phyloP scores from a whole-genome alignment of 2,797 vertebrate species.

The Meriones psammophilus region DNA sequence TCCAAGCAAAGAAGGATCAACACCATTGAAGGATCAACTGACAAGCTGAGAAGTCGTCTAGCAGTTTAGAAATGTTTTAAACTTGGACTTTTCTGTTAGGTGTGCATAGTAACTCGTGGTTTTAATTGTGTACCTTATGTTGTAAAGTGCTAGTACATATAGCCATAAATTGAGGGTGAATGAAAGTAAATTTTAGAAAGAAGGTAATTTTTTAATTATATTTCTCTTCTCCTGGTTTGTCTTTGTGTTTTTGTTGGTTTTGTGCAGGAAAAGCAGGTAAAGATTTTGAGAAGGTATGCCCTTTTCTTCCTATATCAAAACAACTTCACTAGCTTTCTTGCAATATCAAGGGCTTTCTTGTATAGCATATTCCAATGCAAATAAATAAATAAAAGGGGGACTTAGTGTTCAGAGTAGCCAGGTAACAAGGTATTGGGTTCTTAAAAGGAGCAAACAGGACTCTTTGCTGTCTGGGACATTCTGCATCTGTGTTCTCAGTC shows the following conservation, averaged over 20 bases:
- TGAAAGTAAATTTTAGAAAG: neutral
- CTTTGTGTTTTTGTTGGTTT: neutral
- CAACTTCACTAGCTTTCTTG: slow-evolving; percentile 4
- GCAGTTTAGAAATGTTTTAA: slow-evolving; percentile 23
- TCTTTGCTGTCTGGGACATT: slow-evolving; percentile 5
- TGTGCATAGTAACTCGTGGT: neutral
- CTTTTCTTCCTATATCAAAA: slow-evolving; percentile 24
- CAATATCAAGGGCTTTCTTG: neutral
- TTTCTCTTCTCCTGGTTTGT: slow-evolving; percentile 37
- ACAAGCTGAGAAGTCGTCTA: neutral
- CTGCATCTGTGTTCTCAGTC: neutral
- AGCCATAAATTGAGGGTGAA: neutral
- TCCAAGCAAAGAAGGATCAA: slow-evolving; percentile 27
- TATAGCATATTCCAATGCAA: neutral
- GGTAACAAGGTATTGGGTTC: neutral
- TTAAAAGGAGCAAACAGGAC: neutral
- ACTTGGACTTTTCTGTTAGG: neutral
- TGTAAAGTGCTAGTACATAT: slow-evolving; percentile 24
- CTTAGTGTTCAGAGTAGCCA: neutral
- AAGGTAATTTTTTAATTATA: neutral
- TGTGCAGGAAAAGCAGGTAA: neutral
- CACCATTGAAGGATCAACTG: neutral
- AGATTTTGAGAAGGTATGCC: neutral
- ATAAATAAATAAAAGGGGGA: neutral
- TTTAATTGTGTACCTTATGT: slow-evolving; percentile 4